Conservation (phyloP, 1,140 invertebrate genomes). For the Drosophila nebulosa region DNA sequence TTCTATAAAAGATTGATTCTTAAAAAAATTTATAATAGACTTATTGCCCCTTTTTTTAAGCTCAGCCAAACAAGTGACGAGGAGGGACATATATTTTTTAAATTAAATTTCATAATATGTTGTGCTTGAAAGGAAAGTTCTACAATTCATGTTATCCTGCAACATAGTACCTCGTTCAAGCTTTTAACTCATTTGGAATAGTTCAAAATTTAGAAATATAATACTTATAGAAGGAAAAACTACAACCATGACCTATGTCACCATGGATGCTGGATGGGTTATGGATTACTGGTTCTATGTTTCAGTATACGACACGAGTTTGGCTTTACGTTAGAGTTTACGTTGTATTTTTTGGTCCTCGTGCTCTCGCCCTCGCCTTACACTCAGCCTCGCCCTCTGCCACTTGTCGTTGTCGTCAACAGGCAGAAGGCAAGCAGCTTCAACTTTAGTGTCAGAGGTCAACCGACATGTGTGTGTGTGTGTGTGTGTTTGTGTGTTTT, state of each 20-base stretch:
- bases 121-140: too few relatives aligned
- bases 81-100: too few relatives aligned
- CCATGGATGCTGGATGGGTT: not conserved
- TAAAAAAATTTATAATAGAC: too few relatives aligned
- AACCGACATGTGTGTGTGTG: constrained; percentile 39
- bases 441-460: constrained; percentile 40
- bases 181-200: not conserved
- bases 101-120: too few relatives aligned
- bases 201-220: not conserved
- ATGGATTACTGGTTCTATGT: not conserved
- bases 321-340: not conserved
- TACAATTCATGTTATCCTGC: not conserved
- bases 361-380: not conserved
- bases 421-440: constrained; percentile 24
- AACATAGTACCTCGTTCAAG: not conserved
- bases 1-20: too few relatives aligned
- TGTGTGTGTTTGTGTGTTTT: constrained; percentile 1
- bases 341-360: not conserved
- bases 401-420: constrained; percentile 23
- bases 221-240: too few relatives aligned
- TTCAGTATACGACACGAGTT: not conserved
- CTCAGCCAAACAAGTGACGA: too few relatives aligned
- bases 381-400: not conserved
- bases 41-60: too few relatives aligned
- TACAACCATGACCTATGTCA: not conserved